phyloP scores from a whole-genome alignment of 2,797 vertebrate genomes.

The Poeciliopsis turneri region DNA sequence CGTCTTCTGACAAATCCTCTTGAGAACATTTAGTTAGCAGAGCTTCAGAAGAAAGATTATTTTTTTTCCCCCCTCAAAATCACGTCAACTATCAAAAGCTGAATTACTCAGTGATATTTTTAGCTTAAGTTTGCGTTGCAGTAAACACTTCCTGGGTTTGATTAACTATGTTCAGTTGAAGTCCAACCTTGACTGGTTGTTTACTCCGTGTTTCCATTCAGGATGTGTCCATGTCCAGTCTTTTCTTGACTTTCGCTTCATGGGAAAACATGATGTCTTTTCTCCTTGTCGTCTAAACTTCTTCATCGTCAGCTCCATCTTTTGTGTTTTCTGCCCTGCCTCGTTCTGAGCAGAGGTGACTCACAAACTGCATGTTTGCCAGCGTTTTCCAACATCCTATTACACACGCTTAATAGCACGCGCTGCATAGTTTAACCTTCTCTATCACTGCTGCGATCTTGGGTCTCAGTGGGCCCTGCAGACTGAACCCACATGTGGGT shows the following conservation, averaged over 20 bases:
- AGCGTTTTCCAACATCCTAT: background rate
- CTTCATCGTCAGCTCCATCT: background rate
- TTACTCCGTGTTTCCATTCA: background rate
- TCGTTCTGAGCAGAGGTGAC: background rate
- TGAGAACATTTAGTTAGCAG: background rate
- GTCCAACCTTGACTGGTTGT: background rate
- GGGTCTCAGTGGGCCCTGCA: background rate
- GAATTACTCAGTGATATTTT: background rate
- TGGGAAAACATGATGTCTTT: background rate
- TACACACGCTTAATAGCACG: background rate
- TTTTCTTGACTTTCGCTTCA: background rate
- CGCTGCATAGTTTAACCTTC: constrained; percentile 1
- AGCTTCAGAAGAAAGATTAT: background rate
- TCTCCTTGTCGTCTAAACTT: background rate
- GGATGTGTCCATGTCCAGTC: background rate
- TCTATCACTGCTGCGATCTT: background rate
- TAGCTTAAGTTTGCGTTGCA: background rate
- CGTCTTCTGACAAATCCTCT: background rate
- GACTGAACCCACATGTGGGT: background rate
- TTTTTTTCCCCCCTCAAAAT: background rate
- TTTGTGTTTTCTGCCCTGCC: background rate
- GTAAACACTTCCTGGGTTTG: background rate
- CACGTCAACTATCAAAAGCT: background rate
- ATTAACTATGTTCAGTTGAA: background rate
- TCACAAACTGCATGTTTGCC: background rate